Conservation (phyloP, 2,113 vertebrate species). For the Anser cygnoides region DNA sequence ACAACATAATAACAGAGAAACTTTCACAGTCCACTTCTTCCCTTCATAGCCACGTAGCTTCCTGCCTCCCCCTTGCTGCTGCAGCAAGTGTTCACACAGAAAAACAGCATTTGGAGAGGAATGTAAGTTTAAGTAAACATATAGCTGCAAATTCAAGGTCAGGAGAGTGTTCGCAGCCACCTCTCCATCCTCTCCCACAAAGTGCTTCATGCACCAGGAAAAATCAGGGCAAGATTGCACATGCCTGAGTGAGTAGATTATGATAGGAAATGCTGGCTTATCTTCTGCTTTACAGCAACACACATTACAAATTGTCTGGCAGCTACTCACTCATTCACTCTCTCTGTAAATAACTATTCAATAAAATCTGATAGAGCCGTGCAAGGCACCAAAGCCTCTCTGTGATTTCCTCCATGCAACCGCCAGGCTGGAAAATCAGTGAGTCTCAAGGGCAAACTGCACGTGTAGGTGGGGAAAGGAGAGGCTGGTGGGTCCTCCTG, state of each 20-base stretch:
- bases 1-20: background rate
- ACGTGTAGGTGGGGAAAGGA: rapidly evolving
- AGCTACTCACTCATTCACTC: slow-evolving; percentile 38
- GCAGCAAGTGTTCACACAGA: background rate
- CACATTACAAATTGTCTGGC: slow-evolving; percentile 56
- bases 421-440: rapidly evolving
- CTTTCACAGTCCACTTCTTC: background rate
- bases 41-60: background rate
- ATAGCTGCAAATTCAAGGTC: slow-evolving; percentile 30
- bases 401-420: background rate
- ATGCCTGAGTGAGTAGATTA: slow-evolving; percentile 34
- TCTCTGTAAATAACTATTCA: slow-evolving; percentile 48
- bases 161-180: background rate
- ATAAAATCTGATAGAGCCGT: slow-evolving; percentile 20
- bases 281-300: slow-evolving; percentile 56
- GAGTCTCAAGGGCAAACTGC: background rate
- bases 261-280: slow-evolving; percentile 43
- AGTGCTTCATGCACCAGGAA: background rate
- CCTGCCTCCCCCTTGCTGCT: background rate
- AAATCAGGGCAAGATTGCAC: background rate
- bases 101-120: background rate
- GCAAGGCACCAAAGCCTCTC: slow-evolving; percentile 6
- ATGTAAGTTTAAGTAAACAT: background rate
- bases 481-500: background rate
- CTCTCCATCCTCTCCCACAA: background rate